phyloP scores from a whole-genome alignment of 2,797 vertebrate genomes.

The Harpagifer antarcticus region DNA sequence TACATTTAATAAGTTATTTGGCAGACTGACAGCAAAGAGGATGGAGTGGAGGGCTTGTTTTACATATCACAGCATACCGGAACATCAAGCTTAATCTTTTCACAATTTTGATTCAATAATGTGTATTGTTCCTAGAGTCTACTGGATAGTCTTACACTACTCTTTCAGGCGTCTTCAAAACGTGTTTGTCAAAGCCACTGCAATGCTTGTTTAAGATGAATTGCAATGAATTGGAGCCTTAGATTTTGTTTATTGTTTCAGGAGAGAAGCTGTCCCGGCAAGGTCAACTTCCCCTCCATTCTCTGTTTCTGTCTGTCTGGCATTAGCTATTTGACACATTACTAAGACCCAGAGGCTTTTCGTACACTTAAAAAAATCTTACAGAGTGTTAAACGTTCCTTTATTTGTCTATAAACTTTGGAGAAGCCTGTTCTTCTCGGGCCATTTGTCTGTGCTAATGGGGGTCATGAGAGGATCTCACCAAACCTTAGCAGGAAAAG shows the following conservation, averaged over 20 bases:
- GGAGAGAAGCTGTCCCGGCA: conserved; percentile 40
- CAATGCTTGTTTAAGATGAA: conserved; percentile 76
- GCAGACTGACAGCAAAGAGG: conserved; percentile 14
- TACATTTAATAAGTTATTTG: conserved; percentile 33
- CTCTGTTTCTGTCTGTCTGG: conserved; percentile 22
- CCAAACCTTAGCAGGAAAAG: conserved; percentile 7
- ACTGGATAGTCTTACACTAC: conserved; percentile 41
- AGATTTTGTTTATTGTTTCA: conserved; percentile 78
- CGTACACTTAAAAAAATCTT: neutral
- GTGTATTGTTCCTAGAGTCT: conserved; percentile 59
- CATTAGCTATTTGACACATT: conserved; percentile 18
- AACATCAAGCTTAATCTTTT: conserved; percentile 35
- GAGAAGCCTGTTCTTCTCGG: conserved; percentile 13
- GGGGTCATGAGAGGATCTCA: conserved; percentile 39
- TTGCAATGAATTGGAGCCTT: conserved; percentile 61
- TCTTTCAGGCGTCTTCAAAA: conserved; percentile 21
- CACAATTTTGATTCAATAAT: conserved; percentile 41
- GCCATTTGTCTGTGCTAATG: conserved; percentile 46
- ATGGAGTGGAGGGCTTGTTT: conserved; percentile 9
- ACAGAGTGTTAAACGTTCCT: conserved; percentile 9
- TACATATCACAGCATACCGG: neutral
- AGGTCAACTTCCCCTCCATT: conserved; percentile 60
- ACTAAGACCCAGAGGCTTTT: conserved; percentile 24
- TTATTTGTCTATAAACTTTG: conserved; percentile 34
- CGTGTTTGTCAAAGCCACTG: conserved; percentile 61